These are phyloP conservation scores for Chloropsis hardwickii DNA, from an alignment of 2,113 vertebrate species.

Conservation along the genomic window DNA sequence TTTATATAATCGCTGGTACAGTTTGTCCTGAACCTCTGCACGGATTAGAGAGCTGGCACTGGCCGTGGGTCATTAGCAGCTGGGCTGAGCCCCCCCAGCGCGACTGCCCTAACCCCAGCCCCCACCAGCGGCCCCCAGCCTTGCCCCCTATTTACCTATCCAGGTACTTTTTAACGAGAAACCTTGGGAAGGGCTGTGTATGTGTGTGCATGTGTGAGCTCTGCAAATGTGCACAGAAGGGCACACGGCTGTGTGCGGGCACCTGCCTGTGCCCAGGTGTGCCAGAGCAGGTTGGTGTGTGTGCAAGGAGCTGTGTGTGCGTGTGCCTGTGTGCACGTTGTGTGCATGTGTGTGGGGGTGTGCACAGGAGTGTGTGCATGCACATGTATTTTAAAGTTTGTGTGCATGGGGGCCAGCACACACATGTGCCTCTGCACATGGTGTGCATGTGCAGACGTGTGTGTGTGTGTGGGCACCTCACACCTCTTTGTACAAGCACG, in stretches of 20 bases:
- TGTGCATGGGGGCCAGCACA: not conserved
- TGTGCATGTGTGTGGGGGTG: fast-evolving
- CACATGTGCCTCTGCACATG: fast-evolving
- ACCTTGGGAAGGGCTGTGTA: not conserved
- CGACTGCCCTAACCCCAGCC: not conserved
- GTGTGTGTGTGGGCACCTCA: not conserved
- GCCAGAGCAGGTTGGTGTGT: not conserved
- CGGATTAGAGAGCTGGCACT: constrained; percentile 54
- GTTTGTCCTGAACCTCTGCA: constrained; percentile 66
- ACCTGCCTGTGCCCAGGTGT: not conserved
- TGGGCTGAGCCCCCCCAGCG: not conserved
- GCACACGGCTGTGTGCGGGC: not conserved
- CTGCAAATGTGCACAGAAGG: not conserved
- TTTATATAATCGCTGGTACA: constrained; percentile 70
- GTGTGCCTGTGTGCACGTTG: no score
- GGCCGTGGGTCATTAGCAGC: constrained; percentile 54
- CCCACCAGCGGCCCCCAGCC: not conserved
- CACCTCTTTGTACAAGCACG: not conserved
- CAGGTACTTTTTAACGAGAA: constrained; percentile 47
- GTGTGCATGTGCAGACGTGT: not conserved
- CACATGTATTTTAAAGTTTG: not conserved
- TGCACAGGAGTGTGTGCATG: not conserved
- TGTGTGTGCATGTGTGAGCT: not conserved
- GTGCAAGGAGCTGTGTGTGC: fast-evolving
- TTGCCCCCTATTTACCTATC: constrained; percentile 35